These are phyloP conservation scores for Thunnus thynnus DNA, from an alignment of 2,113 vertebrate species.

Conservation along the genomic window DNA sequence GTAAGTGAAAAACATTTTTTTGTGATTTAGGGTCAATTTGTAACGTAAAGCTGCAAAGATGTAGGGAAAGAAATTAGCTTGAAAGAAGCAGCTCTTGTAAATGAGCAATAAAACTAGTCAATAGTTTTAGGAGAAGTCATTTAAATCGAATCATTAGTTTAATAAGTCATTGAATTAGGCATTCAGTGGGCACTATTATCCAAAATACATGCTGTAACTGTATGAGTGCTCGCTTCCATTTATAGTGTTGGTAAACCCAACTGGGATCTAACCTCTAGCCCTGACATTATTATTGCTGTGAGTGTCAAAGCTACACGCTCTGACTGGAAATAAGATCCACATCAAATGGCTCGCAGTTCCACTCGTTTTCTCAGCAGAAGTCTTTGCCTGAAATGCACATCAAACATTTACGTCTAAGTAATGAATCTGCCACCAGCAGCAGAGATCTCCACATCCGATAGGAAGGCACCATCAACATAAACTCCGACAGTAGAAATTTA, in stretches of 20 bases:
- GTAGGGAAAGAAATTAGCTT: background rate
- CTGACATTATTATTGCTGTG: slow-evolving; percentile 19
- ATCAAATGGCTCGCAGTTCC: slow-evolving; percentile 31
- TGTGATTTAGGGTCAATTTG: background rate
- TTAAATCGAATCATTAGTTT: background rate
- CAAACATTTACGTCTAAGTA: background rate
- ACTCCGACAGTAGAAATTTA: background rate
- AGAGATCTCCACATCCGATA: background rate
- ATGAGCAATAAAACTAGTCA: background rate
- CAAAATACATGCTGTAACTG: slow-evolving; percentile 18
- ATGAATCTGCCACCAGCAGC: background rate
- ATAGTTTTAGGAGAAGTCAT: background rate
- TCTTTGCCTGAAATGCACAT: background rate
- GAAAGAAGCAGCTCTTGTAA: background rate
- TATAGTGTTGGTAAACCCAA: background rate
- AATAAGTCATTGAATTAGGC: background rate
- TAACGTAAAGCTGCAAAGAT: background rate
- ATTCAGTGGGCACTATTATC: background rate
- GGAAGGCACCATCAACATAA: background rate
- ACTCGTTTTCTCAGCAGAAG: slow-evolving; percentile 10
- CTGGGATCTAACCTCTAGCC: slow-evolving; percentile 35
- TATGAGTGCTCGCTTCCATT: background rate
- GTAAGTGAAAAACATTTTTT: no score
- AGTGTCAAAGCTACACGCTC: slow-evolving; percentile 27
- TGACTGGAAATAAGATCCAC: slow-evolving; percentile 35